These are phyloP conservation scores for Glyphotaelius pellucidus DNA, from an alignment of 2,888 invertebrate genomes.

Conservation along the genomic window DNA sequence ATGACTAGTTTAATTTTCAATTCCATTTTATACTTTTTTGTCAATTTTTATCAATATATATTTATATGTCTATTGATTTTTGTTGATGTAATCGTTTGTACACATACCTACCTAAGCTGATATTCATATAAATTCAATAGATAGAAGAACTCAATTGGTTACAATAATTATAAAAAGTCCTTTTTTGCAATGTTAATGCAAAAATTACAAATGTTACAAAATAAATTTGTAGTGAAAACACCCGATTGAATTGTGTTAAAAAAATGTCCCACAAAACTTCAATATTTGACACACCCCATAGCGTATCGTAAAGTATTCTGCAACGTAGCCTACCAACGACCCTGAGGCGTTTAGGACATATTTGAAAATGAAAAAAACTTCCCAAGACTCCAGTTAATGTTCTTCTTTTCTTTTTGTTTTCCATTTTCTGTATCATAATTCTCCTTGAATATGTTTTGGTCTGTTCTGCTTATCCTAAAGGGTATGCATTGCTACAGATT, in stretches of 20 bases:
- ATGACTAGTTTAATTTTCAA: too few species aligned
- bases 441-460: slow-evolving; percentile 12
- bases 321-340: slow-evolving; percentile 29
- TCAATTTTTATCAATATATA: too few species aligned
- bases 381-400: background rate
- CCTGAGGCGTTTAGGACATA: slow-evolving; percentile 54
- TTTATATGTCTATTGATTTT: too few species aligned
- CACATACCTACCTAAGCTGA: too few species aligned
- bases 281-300: background rate
- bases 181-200: too few species aligned
- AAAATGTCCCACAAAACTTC: background rate
- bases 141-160: too few species aligned
- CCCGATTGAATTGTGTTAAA: background rate
- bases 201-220: too few species aligned
- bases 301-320: background rate
- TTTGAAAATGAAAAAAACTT: slow-evolving; percentile 59
- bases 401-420: slow-evolving; percentile 9
- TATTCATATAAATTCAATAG: too few species aligned
- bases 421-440: background rate
- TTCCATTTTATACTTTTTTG: too few species aligned
- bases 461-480: background rate
- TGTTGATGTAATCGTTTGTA: too few species aligned
- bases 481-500: background rate
- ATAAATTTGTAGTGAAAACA: too few species aligned
- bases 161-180: too few species aligned